Conservation (phyloP, 1,140 invertebrate species). For the Ceratosolen solmsi region DNA sequence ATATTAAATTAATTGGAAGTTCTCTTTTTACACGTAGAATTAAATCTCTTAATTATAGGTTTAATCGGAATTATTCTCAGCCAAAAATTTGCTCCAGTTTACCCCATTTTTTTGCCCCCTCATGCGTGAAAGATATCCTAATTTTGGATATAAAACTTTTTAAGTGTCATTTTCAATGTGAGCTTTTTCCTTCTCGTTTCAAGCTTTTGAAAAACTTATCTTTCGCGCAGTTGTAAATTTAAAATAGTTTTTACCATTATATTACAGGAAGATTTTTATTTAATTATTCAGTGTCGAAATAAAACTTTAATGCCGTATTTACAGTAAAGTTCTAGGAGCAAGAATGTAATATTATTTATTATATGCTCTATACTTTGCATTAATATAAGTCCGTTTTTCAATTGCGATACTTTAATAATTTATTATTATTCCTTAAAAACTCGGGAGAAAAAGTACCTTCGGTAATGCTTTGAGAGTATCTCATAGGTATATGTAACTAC, state of each 20-base stretch:
- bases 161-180: not conserved
- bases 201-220: not conserved
- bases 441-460: not conserved
- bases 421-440: not conserved
- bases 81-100: conserved; percentile 12
- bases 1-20: too few species aligned
- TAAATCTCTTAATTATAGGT: too few species aligned
- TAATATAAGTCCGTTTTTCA: not conserved
- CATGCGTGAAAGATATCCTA: conserved; percentile 28
- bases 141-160: conserved; percentile 6
- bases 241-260: not conserved
- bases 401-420: not conserved
- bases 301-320: not conserved
- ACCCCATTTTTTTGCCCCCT: conserved; percentile 9
- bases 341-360: not conserved
- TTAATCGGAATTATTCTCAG: not conserved
- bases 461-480: not conserved
- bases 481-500: not conserved
- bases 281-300: not conserved
- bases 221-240: not conserved
- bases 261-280: not conserved
- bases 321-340: not conserved
- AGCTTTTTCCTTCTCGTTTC: not conserved
- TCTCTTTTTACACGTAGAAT: too few species aligned
- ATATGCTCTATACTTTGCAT: not conserved